These are phyloP conservation scores for Ia io DNA, from an alignment of 2,113 vertebrate genomes.

Conservation along the genomic window DNA sequence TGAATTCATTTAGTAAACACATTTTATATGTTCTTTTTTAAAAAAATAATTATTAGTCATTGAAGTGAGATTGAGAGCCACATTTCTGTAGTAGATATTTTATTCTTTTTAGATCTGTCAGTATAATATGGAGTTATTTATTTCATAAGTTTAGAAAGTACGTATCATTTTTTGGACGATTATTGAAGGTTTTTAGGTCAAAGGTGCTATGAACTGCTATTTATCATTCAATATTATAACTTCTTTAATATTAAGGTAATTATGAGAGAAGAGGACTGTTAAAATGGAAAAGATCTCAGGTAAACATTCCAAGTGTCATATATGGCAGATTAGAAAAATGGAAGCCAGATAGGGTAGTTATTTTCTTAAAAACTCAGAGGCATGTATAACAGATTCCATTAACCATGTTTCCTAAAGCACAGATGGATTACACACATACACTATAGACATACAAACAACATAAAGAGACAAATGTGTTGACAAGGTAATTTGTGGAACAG, in stretches of 20 bases:
- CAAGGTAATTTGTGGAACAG: not conserved
- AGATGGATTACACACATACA: not conserved
- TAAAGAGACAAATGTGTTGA: not conserved
- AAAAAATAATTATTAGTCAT: not conserved
- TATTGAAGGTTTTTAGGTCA: not conserved
- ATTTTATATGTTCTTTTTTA: not conserved
- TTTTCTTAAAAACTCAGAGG: not conserved
- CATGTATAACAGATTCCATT: not conserved
- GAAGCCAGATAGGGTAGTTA: not conserved
- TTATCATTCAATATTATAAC: not conserved
- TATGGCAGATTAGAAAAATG: not conserved
- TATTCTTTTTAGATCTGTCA: not conserved
- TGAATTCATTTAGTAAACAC: slow-evolving; percentile 29
- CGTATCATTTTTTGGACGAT: not conserved
- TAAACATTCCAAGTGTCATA: not conserved
- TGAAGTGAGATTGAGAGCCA: not conserved
- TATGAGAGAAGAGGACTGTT: not conserved
- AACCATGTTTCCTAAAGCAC: not conserved
- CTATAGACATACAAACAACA: not conserved
- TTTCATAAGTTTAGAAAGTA: not conserved
- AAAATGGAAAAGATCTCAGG: not conserved
- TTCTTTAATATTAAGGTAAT: not conserved
- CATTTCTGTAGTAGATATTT: not conserved
- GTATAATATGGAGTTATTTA: not conserved
- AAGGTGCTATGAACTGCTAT: not conserved